Evolutionary conservation across 2,113 vertebrate genomes (phyloP), one percentile per base, ranked within the genome.

Genomic region (Gallinago undulata): DNA sequence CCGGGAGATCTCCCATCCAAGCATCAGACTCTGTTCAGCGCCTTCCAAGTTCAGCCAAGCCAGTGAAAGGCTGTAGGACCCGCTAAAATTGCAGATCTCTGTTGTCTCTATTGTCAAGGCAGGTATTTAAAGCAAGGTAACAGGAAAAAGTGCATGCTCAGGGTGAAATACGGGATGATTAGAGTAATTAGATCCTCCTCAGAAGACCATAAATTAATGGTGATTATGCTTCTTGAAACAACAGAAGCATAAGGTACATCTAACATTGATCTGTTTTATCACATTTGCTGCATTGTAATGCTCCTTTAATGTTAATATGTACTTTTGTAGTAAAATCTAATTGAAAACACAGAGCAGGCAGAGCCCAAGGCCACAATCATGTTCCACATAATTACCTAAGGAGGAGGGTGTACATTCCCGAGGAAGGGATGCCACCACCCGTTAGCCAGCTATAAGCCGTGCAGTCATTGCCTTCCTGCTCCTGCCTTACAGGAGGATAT

Each of bases 281-380:
- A 48, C 79, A 56, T 95, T 96, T 89, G 76, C 95, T 87, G 57
- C 94, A 90, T 79, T 96, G 96, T 95, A 97, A 93, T 93, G 93
- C 90, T 95, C 69, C 60, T 90, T 74, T 96, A 93, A 94, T 95
- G 93, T 94, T 93, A 94, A 94, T 91, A 87, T 86, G 72, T 68
- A 57, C 93, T 93, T 96, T 45, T 95, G 72, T 48, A 84, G 91
- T 96, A 88, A 76, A 92, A 91, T 92, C 88, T 89, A 94, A 92
- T 97, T 96, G 95, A 94, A 79, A 90, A 95, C 90, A 79, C 64
- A 7, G 90, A 94, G 95, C 96, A 88, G 93, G 93, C 96, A 97
- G 84, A 94, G 85, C 84, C 67, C 79, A 70, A 37, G 97, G 92
- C 86, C 95, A 83, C 82, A 39, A n/a, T 96, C 78, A 2, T 89